Evolutionary conservation across 37 sponge, comb jelly and placozoan species (phyloP).

Genomic region (Cliona cf. orientalis): DNA sequence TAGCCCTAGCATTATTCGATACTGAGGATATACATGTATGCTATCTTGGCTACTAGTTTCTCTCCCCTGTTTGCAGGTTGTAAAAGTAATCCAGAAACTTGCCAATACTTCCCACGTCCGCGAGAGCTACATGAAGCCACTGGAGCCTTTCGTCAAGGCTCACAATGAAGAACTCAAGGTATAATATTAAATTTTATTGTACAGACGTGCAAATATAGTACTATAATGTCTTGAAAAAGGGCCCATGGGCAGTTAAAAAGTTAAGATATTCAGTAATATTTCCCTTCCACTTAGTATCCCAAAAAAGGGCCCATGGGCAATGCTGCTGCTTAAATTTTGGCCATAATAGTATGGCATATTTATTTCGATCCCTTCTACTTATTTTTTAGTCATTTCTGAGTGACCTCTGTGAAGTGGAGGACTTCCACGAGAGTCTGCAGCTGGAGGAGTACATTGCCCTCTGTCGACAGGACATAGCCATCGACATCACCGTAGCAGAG

Average conservation of each 20-base stretch:
- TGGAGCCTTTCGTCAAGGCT: slow-evolving; percentile 74
- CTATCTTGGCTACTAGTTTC: not conserved
- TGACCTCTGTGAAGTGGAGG: slow-evolving; percentile 79
- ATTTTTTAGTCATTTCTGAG: slow-evolving; percentile 66
- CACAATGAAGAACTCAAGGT: slow-evolving; percentile 83
- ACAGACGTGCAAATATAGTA: not conserved
- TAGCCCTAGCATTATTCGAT: too few relatives aligned
- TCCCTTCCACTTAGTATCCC: too few relatives aligned
- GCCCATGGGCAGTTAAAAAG: too few relatives aligned
- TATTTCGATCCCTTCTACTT: too few relatives aligned
- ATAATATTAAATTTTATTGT: too few relatives aligned
- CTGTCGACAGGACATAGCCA: slow-evolving; percentile 73
- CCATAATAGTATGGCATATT: too few relatives aligned
- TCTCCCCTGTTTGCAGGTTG: slow-evolving; percentile 46
- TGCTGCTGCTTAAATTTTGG: too few relatives aligned
- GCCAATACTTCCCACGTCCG: slow-evolving; percentile 72
- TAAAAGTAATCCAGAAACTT: slow-evolving; percentile 83
- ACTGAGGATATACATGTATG: too few relatives aligned
- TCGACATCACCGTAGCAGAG: slow-evolving; percentile 78
- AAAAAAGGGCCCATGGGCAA: too few relatives aligned
- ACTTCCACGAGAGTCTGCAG: slow-evolving; percentile 86
- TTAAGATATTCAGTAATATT: too few relatives aligned
- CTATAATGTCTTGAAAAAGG: too few relatives aligned
- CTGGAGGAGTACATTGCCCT: slow-evolving; percentile 90
- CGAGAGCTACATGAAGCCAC: slow-evolving; percentile 78